Conservation (phyloP, 1,140 invertebrate genomes). For the Trachymyrmex septentrionalis region DNA sequence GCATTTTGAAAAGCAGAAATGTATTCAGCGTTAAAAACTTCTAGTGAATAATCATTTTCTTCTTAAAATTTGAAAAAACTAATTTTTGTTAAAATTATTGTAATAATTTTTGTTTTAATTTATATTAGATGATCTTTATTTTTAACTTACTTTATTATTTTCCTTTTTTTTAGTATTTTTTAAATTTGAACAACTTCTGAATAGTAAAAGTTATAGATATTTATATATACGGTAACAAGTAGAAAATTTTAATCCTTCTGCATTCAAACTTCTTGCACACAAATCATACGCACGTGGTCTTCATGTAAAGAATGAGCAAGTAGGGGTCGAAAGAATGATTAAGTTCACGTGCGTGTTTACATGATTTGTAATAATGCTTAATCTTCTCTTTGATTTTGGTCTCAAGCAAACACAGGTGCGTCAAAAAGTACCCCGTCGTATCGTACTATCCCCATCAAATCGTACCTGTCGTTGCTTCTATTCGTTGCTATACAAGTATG, state of each 20-base stretch:
- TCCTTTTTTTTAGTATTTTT: neutral
- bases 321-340: slow-evolving; percentile 27
- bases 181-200: neutral
- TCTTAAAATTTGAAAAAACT: neutral
- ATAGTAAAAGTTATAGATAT: neutral
- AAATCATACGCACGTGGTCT: slow-evolving; percentile 36
- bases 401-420: slow-evolving; percentile 85
- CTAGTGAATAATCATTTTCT: neutral
- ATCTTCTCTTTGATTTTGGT: slow-evolving; percentile 81
- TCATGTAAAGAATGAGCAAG: slow-evolving; percentile 26
- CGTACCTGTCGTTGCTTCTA: slow-evolving; percentile 35
- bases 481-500: slow-evolving; percentile 26
- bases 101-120: neutral
- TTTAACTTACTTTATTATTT: neutral
- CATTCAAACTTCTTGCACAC: neutral
- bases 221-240: neutral
- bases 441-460: neutral
- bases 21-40: neutral
- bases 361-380: slow-evolving; percentile 46
- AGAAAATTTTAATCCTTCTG: neutral
- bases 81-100: neutral
- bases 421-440: neutral
- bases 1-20: neutral
- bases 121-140: neutral
- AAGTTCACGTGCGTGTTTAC: slow-evolving; percentile 60